These are phyloP conservation scores for Epinephelus awoara DNA, from an alignment of 2,797 vertebrate species.

Conservation along the genomic window DNA sequence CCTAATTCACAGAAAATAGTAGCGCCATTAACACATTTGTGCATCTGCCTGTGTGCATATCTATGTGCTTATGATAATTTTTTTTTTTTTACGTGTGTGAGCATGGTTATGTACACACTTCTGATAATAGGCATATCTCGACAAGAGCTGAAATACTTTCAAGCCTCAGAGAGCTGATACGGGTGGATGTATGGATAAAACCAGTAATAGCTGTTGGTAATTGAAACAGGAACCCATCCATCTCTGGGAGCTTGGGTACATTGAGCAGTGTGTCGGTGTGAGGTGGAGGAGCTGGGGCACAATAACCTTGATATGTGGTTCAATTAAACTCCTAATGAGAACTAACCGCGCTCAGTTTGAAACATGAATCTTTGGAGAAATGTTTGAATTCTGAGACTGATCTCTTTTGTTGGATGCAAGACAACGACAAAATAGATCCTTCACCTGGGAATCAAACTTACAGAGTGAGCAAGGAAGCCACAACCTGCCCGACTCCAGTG, in stretches of 20 bases:
- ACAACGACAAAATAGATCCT: conserved; percentile 36
- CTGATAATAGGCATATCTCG: conserved; percentile 50
- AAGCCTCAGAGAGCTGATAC: conserved; percentile 44
- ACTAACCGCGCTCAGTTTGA: conserved; percentile 51
- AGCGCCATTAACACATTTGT: conserved; percentile 45
- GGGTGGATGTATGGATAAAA: conserved; percentile 66
- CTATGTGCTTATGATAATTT: conserved; percentile 39
- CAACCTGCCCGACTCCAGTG: neutral
- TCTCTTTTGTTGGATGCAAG: conserved; percentile 38
- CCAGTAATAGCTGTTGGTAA: conserved; percentile 70
- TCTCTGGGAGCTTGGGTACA: conserved; percentile 47
- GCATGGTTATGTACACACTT: conserved; percentile 22
- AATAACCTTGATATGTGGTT: conserved; percentile 78
- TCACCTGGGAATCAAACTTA: conserved; percentile 31
- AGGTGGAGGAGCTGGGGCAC: conserved; percentile 47
- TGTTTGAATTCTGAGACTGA: conserved; percentile 47
- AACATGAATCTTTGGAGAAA: conserved; percentile 60
- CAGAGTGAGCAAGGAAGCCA: neutral
- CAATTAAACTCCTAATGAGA: conserved; percentile 72
- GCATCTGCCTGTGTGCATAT: conserved; percentile 25
- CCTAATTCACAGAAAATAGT: conserved; percentile 48
- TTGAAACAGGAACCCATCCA: conserved; percentile 69
- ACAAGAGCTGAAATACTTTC: conserved; percentile 46
- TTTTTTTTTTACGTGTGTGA: conserved; percentile 22
- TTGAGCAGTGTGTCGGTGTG: conserved; percentile 27